Percentiles rank a stretch among this genome's conserved stretches.
These are phyloP conservation scores for Rhipidura dahli DNA, from an alignment of 2,113 vertebrate genomes.

Conservation along the genomic window DNA sequence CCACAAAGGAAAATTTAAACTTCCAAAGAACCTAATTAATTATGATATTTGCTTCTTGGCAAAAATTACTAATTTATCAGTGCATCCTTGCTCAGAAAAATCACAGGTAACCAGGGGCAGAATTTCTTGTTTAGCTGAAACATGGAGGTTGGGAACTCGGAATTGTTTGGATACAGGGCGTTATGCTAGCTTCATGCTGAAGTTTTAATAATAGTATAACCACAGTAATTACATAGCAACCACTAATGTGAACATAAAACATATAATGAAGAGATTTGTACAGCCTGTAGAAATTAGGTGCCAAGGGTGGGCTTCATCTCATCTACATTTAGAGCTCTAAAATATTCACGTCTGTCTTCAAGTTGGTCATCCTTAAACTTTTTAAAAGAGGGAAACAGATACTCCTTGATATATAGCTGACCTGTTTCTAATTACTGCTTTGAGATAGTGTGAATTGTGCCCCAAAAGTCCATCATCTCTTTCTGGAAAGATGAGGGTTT, in stretches of 20 bases:
- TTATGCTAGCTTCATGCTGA: not conserved
- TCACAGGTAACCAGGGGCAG: not conserved
- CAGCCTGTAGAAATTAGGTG: not conserved
- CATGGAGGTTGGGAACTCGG: not conserved
- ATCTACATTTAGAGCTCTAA: not conserved
- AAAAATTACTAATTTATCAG: not conserved
- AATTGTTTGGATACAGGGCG: not conserved
- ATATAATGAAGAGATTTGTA: not conserved
- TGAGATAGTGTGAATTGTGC: not conserved
- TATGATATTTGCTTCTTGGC: not conserved
- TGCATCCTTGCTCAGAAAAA: not conserved
- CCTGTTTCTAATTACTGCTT: not conserved
- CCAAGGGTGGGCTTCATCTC: not conserved
- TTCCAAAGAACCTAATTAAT: not conserved
- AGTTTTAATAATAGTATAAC: constrained; percentile 10
- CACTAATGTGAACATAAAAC: not conserved
- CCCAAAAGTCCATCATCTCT: not conserved
- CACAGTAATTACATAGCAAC: constrained; percentile 23
- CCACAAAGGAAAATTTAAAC: not conserved
- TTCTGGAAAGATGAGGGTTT: not conserved
- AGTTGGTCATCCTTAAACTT: not conserved
- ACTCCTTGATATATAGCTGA: not conserved
- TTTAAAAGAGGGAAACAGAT: not conserved
- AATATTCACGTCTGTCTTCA: not conserved
- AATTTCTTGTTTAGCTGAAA: not conserved